Conservation (phyloP, 2,888 invertebrate genomes). For the Epinotia brunnichana region DNA sequence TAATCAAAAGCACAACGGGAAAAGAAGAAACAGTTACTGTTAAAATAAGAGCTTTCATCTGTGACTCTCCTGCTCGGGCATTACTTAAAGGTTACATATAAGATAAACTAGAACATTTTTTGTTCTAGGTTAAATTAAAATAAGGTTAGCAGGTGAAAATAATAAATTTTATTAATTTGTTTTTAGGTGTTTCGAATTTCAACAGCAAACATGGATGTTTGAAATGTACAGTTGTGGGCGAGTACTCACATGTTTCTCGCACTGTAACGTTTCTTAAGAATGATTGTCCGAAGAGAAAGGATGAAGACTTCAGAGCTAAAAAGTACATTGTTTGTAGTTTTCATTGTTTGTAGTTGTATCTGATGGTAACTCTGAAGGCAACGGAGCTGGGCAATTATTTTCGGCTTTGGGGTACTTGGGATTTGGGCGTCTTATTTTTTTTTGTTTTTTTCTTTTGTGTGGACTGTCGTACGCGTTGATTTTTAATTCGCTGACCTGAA, state of each 20-base stretch:
- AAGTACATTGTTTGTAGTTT: slow-evolving; percentile 46
- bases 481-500: too few relatives aligned
- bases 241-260: slow-evolving; percentile 47
- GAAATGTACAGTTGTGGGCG: slow-evolving; percentile 46
- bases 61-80: slow-evolving; percentile 15
- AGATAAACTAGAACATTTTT: too few relatives aligned
- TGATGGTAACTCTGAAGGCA: too few relatives aligned
- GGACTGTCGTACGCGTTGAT: too few relatives aligned
- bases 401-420: too few relatives aligned
- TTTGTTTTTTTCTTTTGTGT: too few relatives aligned
- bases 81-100: slow-evolving; percentile 2
- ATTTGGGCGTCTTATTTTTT: too few relatives aligned
- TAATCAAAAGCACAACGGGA: background rate
- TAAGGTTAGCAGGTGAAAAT: too few relatives aligned
- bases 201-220: slow-evolving; percentile 46
- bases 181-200: slow-evolving; percentile 32
- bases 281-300: slow-evolving; percentile 41
- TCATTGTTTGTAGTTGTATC: too few relatives aligned
- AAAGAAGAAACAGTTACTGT: background rate
- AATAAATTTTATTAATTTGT: too few relatives aligned
- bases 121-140: too few relatives aligned
- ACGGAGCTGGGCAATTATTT: too few relatives aligned
- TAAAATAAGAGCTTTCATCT: slow-evolving; percentile 10
- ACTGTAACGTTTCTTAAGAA: slow-evolving; percentile 41
- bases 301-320: slow-evolving; percentile 47